Percentiles rank a stretch among this genome's conserved stretches.
phyloP scores from a whole-genome alignment of 1,140 invertebrate genomes.

The Goniozus legneri region DNA sequence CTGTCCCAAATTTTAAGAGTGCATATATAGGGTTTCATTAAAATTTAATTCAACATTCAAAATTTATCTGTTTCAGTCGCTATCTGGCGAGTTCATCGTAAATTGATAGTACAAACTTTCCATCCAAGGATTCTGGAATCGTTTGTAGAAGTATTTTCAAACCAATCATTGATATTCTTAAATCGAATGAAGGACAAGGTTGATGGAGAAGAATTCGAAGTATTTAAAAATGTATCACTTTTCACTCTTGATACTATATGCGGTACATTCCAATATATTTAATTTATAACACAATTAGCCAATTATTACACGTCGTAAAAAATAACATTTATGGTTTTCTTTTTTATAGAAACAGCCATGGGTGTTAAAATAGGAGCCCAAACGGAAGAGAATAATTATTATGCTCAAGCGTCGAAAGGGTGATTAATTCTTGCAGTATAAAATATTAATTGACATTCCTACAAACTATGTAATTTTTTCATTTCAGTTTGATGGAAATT shows the following conservation, averaged over 20 bases:
- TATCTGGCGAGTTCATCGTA: constrained; percentile 68
- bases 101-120: constrained; percentile 72
- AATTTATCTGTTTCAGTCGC: constrained; percentile 52
- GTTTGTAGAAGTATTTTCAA: constrained; percentile 69
- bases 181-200: constrained; percentile 53
- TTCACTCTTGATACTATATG: constrained; percentile 75
- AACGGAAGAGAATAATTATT: constrained; percentile 58
- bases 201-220: constrained; percentile 54
- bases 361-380: constrained; percentile 63
- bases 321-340: background rate
- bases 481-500: constrained; percentile 38
- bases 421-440: constrained; percentile 22
- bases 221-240: constrained; percentile 63
- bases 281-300: constrained; percentile 1
- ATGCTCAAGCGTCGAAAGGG: constrained; percentile 62
- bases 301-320: background rate
- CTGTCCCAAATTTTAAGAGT: no score
- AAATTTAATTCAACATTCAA: constrained; percentile 1
- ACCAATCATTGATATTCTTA: constrained; percentile 61
- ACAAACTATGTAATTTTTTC: background rate
- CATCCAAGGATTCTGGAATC: constrained; percentile 73
- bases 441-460: background rate
- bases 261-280: constrained; percentile 56
- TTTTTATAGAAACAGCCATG: constrained; percentile 67
- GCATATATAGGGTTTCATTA: constrained; percentile 22